Evolutionary conservation across 1,140 invertebrate species (phyloP), one percentile per base, ranked within the genome.

Genomic region (Asbolus verrucosus): DNA sequence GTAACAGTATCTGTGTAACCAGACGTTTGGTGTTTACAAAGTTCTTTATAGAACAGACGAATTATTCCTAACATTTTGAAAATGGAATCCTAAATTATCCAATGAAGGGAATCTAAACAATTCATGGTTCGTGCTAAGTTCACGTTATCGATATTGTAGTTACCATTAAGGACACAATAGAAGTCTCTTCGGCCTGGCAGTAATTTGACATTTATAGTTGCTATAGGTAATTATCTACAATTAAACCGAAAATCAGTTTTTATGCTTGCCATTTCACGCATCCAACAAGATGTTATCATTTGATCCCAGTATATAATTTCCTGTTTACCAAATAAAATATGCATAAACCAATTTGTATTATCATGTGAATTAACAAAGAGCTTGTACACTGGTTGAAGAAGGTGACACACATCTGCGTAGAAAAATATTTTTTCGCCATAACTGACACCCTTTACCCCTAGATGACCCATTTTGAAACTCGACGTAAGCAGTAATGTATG

Each of bases 321-420:
- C 46, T 54, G 46, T 54, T 54, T 54, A 31, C n/a, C 24, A 54
- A 54, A 54, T 54, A 54, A 19, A 24, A 27, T 27, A 54, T 27
- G 19, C 46, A 54, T 54, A 21, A 27, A 54, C n/a, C 21, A 27
- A 54, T 54, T 54, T 27, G 19, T 54, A 54, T 54, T 54, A 54
- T 54, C 46, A 54, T 54, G n/a, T 27, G 46, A 54, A 54, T 54
- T 54, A 54, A 54, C 46, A 27, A 54, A 54, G 27, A 54, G 46
- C 46, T 15, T 13, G 21, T 14, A n/a, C 14, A 18, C 6, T 1
- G 4, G 27, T 8, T 4, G 27, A 21, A 1, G 18, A 24, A 1
- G 46, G 9, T 24, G 6, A 24, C 4, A 24, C 41, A 6, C 11
- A 36, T 43, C 39, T 43, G 13, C 13, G 6, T 38, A 2, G 6